Base-by-base conservation (phyloP, 2,888 invertebrate genomes). In the Eristalinus sepulchralis region DNA sequence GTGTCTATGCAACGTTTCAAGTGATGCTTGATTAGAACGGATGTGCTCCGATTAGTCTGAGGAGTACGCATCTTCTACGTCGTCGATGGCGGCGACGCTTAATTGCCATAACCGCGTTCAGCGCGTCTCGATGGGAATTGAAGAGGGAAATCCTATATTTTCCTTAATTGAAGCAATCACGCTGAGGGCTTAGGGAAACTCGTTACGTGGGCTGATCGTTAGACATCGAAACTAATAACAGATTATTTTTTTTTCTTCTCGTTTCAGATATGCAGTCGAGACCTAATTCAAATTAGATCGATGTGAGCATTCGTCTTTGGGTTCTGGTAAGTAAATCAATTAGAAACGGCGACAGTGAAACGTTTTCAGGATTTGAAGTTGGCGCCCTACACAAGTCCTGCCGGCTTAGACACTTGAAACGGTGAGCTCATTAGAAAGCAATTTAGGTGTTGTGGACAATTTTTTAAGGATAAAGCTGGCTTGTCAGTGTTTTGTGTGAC, bases 251-350 rank as follows among this genome's bases (percentile, higher is more conserved):
- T 62, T 34, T 57, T n/a, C n/a, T n/a, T 63, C 57, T 71, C 20
- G 17, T 84, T 84, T 72, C 59, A 84, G 84, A 72, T 68, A 77
- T 77, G 67, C 76, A 72, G 36, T 60, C 20, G 24, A 22, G 47
- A 33, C 34, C 72, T 60, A 47, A 68, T 63, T 47, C 31, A 31
- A 63, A 34, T 53, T 72, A 31, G 67, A 72, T 84, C 83, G 31
- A 84, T 81, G 84, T 71, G 80, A 71, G 53, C 80, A 72, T 57
- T 55, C 62, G 11, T 81, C 66, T 67, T 81, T 67, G 39, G 77
- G 68, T 36, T 72, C 81, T 62, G 84, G 84, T 81, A 72, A 81
- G 84, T 20, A 62, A 10, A 36, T n/a, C n/a, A n/a, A 39, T 39
- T 13, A 39, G 39, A 39, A 6, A 13, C n/a, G 39, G 39, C 39